Conservation (phyloP, 2,888 invertebrate species). For the Catocala nupta region DNA sequence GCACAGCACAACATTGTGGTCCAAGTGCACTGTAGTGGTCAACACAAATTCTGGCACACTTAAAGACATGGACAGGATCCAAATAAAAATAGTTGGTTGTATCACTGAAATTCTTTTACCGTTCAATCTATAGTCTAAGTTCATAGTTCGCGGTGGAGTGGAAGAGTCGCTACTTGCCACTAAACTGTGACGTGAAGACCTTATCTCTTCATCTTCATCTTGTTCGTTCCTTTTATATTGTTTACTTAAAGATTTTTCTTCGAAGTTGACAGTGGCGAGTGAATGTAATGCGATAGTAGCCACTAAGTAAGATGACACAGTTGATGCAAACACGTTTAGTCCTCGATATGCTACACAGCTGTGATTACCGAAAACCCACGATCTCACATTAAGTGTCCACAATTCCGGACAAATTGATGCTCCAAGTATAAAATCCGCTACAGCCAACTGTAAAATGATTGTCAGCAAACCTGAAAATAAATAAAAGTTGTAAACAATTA, state of each 20-base stretch:
- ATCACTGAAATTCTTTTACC: constrained; percentile 80
- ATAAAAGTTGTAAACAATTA: not conserved
- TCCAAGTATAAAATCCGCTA: constrained; percentile 82
- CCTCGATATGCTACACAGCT: constrained; percentile 86
- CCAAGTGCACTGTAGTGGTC: constrained; percentile 78
- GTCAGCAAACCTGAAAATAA: constrained; percentile 82
- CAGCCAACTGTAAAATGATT: constrained; percentile 84
- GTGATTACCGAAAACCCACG: constrained; percentile 83
- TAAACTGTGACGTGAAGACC: constrained; percentile 81
- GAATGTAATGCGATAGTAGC: constrained; percentile 87
- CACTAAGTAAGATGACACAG: constrained; percentile 86
- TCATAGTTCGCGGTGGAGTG: constrained; percentile 83
- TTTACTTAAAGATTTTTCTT: constrained; percentile 73
- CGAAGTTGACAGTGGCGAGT: constrained; percentile 85
- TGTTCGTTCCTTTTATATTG: constrained; percentile 67
- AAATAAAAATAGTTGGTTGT: constrained; percentile 86
- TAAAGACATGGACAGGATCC: constrained; percentile 87
- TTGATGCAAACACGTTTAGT: constrained; percentile 84
- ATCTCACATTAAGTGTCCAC: constrained; percentile 80
- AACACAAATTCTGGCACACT: constrained; percentile 88
- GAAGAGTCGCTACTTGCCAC: constrained; percentile 82
- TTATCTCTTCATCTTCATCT: constrained; percentile 78
- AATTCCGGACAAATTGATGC: constrained; percentile 83
- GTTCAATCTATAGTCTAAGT: constrained; percentile 83
- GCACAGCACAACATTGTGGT: constrained; percentile 76